A percentile compares a stretch with the other conserved stretches of the same genome.
phyloP scores from a whole-genome alignment of 2,797 vertebrate species.

The Aplochiton taeniatus region DNA sequence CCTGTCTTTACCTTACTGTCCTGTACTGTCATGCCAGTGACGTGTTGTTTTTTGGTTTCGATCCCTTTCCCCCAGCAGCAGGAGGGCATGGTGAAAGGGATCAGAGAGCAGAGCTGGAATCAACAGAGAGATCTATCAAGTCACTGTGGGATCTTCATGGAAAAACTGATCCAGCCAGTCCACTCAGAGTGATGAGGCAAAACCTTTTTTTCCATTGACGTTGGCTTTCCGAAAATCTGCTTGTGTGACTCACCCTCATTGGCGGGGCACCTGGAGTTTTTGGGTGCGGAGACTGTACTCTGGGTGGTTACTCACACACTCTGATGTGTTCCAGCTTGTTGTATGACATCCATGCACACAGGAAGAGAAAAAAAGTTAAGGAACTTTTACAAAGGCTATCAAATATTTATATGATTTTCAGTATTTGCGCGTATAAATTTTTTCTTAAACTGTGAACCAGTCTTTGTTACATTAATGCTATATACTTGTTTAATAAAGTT shows the following conservation, averaged over 20 bases:
- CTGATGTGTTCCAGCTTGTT: conserved; percentile 52
- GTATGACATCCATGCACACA: conserved; percentile 36
- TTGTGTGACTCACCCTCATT: conserved; percentile 17
- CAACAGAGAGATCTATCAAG: conserved; percentile 58
- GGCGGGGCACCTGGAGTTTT: conserved; percentile 47
- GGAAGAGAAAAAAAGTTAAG: conserved; percentile 3
- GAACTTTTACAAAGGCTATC: conserved; percentile 22
- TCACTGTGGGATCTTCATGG: conserved; percentile 58
- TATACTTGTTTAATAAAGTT: conserved; percentile 57
- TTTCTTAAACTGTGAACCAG: conserved; percentile 53
- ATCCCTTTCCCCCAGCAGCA: conserved; percentile 47
- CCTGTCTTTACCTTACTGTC: no score
- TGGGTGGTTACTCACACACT: conserved; percentile 28
- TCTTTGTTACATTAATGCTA: conserved; percentile 26
- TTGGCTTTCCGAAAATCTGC: no score
- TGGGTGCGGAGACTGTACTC: conserved; percentile 45
- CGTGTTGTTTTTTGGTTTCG: conserved; percentile 9
- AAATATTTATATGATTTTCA: conserved; percentile 21
- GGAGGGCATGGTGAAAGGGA: conserved; percentile 57
- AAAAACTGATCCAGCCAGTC: conserved; percentile 55
- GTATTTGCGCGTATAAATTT: conserved; percentile 36
- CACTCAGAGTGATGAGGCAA: conserved; percentile 61
- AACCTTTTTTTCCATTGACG: neutral
- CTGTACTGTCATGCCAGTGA: neutral
- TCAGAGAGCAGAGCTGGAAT: conserved; percentile 70